Evolutionary conservation across 1,140 invertebrate species (phyloP), one percentile per base, ranked within the genome.

Genomic region (Drosophila chauvacae): DNA sequence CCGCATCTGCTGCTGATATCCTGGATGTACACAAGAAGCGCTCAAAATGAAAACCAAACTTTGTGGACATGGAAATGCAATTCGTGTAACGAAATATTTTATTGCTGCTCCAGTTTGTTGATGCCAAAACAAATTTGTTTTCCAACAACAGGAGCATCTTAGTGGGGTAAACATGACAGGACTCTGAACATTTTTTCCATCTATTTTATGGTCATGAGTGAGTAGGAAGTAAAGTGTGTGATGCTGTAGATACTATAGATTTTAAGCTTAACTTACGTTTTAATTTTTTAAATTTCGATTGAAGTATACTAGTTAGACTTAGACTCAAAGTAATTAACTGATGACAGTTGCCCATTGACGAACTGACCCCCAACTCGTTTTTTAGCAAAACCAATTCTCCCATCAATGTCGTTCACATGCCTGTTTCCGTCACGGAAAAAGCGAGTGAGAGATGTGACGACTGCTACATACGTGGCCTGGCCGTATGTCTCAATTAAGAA

Each of bases 401-500:
- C 63, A 55, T 70, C 47, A 68, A 37, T 39, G 30, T 51, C 14
- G 61, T 30, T 65, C 14, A 66, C 41, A 68, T 64, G 62, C 33
- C 33, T 50, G 47, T 69, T 62, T 57, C 10, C 56, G 51, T 66
- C 50, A 62, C 45, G 66, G 58, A 42, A 57, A 30, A 59, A 9
- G 33, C 51, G 14, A 63, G 61, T 58, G 51, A 63, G 39, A 41
- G 61, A 35, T 39, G 35, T 58, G 60, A 50, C 45, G 20, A 30
- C 23, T 18, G 18, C n/a, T 51, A 50, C 47, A 26, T 50, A 50
- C 47, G 47, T 50, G 48, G n/a, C 18, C 9, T n/a, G 42, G 65
- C 57, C 47, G 23, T 70, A 44, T 53, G 42, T 66, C 44, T 76
- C 81, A 83, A 84, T 83, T 66, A 60, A 57, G 26, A 45, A 33